Evolutionary conservation across 2,113 vertebrate genomes (phyloP).

Genomic region (Butorides virescens): DNA sequence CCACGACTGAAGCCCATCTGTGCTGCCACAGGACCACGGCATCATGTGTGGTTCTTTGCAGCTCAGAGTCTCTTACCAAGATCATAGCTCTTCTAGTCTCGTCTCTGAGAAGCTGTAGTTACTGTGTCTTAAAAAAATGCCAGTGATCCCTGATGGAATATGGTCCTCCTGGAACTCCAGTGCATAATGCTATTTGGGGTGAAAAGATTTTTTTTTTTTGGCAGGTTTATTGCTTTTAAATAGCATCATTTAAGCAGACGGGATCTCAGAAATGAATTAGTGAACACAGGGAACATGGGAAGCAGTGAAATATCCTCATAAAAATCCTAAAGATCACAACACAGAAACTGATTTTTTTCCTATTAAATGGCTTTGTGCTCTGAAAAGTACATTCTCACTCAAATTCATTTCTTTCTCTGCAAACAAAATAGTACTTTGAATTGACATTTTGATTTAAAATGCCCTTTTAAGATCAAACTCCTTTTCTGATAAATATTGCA

Average conservation of each 20-base stretch:
- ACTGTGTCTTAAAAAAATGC: neutral
- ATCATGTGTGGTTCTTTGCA: neutral
- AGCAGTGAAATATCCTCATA: neutral
- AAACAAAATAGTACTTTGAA: neutral
- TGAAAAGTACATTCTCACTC: neutral
- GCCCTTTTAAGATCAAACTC: conserved; percentile 16
- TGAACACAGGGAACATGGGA: neutral
- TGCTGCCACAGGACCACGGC: neutral
- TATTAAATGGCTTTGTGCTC: neutral
- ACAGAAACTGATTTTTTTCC: neutral
- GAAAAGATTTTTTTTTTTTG: neutral
- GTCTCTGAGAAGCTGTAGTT: neutral
- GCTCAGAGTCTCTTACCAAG: neutral
- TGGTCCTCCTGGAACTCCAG: neutral
- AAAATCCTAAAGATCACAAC: neutral
- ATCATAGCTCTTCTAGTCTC: neutral
- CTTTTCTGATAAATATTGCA: conserved; percentile 41
- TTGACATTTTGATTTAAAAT: conserved; percentile 30
- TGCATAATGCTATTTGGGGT: neutral
- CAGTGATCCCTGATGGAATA: neutral
- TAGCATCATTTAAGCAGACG: neutral
- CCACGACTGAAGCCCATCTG: neutral
- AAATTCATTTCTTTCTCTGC: neutral
- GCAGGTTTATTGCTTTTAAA: neutral
- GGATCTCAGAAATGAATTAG: neutral